Base-by-base conservation (phyloP, 2,797 vertebrate species). In the Etheostoma perlongum region DNA sequence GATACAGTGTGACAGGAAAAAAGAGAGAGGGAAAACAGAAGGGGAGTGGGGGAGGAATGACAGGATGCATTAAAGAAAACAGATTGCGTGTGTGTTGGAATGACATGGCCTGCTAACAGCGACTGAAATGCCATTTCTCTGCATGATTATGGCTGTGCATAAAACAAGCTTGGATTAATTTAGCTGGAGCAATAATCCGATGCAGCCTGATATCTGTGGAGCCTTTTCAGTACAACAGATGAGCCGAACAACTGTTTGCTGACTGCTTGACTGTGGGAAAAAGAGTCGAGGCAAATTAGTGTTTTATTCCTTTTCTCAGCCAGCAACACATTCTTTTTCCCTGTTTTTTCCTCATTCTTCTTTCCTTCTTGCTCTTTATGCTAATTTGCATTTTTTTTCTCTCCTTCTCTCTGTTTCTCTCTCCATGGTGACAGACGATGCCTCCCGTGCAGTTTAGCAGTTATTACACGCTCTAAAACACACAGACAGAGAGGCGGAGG, bases 391-490 rank as follows among this genome's bases (percentile, higher is more conserved):
- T 25, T 36, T 36, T 64, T 53, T 57, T 71, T 76, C 76, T 64
- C 72, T 76, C 58, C 59, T 61, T 86, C 81, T 62, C 72, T 52
- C 13, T 40, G 53, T 60, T 65, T 48, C 53, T 84, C 76, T 76
- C 23, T 83, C 85, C 66, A 16, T 27, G 76, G 79, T 88, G 90
- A 92, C 88, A 87, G 91, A 92, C 82, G 78, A 63, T 42, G 79
- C 91, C 90, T 86, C 90, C 88, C 91, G 89, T 92, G 91, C 85
- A 78, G 72, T 90, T 91, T 81, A 90, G 67, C 89, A 42, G 85
- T 88, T 84, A 83, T 95, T 88, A 88, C 87, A 89, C 72, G 87
- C 90, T 91, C 78, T 42, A 18, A 80, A 88, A 85, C 88, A 91
- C 89, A 79, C 79, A 1, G 72, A 83, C 75, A 58, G 53, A 60